These are phyloP conservation scores for Emesis russula DNA, from an alignment of 2,888 invertebrate genomes.

Conservation along the genomic window DNA sequence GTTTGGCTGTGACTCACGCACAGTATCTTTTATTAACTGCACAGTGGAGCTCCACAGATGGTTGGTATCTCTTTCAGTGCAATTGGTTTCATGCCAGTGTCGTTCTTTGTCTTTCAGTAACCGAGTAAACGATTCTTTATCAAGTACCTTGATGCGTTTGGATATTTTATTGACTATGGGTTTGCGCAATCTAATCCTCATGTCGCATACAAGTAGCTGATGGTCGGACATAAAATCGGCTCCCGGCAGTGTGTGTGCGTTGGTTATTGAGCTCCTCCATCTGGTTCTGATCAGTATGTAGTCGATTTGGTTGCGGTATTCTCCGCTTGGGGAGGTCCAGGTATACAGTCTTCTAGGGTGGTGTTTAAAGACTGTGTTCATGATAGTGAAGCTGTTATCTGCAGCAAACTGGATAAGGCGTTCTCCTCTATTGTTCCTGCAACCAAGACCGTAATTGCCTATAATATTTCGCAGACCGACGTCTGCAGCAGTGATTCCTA, in stretches of 20 bases:
- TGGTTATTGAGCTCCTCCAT: neutral
- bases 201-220: neutral
- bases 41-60: too few species aligned
- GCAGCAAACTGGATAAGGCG: neutral
- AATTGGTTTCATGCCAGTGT: too few species aligned
- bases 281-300: neutral
- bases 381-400: neutral
- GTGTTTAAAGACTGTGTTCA: neutral
- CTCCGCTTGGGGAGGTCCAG: neutral
- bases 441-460: too few species aligned
- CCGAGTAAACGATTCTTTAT: too few species aligned
- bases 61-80: too few species aligned
- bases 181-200: neutral
- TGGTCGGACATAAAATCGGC: neutral
- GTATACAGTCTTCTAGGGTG: neutral
- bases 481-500: constrained; percentile 34
- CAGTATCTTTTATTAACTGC: too few species aligned
- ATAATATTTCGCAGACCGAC: constrained; percentile 44
- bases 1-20: too few species aligned
- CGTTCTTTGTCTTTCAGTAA: too few species aligned
- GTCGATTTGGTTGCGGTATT: neutral
- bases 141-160: too few species aligned
- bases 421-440: neutral
- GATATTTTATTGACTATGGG: too few species aligned
- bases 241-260: neutral